Evolutionary conservation across 2,888 invertebrate species (phyloP).

Genomic region (Leptogaster cylindrica): DNA sequence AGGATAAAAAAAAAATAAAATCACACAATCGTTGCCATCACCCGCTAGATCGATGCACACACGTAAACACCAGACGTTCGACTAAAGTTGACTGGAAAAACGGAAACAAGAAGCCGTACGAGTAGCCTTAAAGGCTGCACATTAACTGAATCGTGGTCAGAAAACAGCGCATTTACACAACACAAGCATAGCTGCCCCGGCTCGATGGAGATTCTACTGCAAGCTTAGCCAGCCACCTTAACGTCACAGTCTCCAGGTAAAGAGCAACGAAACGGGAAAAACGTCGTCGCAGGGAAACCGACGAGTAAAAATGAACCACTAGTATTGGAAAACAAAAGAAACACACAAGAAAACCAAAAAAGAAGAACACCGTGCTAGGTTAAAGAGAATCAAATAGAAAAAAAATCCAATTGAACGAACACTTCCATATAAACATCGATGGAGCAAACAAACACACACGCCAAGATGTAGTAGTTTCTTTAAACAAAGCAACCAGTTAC

Average conservation of each 20-base stretch:
- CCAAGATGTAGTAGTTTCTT: background rate
- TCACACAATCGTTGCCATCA: background rate
- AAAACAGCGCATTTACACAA: constrained; percentile 11
- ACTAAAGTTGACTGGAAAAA: constrained; percentile 47
- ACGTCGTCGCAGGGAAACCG: background rate
- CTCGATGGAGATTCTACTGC: constrained; percentile 15
- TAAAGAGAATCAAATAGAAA: no score
- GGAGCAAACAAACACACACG: background rate
- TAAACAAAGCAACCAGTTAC: constrained; percentile 22
- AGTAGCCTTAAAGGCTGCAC: constrained; percentile 39
- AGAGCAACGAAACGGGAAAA: constrained; percentile 9
- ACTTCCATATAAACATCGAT: background rate
- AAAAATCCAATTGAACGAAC: background rate
- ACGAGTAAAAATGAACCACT: constrained; percentile 15
- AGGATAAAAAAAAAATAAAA: constrained; percentile 14
- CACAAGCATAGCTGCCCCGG: constrained; percentile 4
- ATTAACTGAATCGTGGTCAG: constrained; percentile 29
- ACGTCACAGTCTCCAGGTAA: constrained; percentile 9
- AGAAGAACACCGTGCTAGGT: background rate
- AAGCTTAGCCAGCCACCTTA: constrained; percentile 32
- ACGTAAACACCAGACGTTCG: constrained; percentile 52
- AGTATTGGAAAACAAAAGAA: no score
- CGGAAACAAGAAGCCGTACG: constrained; percentile 51
- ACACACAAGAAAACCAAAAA: background rate
- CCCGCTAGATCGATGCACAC: constrained; percentile 50